Conservation (phyloP, 1,140 invertebrate species). For the Pseudobourletiella spinata region DNA sequence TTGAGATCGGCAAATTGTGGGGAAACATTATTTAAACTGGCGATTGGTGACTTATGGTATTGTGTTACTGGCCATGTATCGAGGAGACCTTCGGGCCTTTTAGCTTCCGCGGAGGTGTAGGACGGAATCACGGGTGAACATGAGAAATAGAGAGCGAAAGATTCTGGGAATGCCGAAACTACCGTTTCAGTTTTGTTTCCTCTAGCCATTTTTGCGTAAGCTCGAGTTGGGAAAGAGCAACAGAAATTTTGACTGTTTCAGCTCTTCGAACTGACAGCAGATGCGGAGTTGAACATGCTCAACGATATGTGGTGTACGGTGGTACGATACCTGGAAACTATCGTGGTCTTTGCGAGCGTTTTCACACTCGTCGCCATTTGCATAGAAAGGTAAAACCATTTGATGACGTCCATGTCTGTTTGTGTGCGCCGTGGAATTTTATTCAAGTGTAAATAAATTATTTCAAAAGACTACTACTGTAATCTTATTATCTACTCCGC, state of each 20-base stretch:
- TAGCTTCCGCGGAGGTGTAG: neutral
- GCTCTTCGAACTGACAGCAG: slow-evolving; percentile 44
- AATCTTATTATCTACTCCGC: too few relatives aligned
- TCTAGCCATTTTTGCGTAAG: neutral
- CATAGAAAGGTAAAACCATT: slow-evolving; percentile 45
- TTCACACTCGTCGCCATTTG: slow-evolving; percentile 46
- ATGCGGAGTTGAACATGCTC: slow-evolving; percentile 42
- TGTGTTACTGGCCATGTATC: too few relatives aligned
- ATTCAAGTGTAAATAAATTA: too few relatives aligned
- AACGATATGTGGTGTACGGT: slow-evolving; percentile 42
- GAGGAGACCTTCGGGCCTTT: too few relatives aligned
- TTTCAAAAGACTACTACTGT: too few relatives aligned
- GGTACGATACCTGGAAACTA: slow-evolving; percentile 41
- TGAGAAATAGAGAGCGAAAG: neutral
- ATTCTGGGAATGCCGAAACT: neutral
- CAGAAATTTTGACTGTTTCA: too few relatives aligned
- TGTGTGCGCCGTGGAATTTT: too few relatives aligned
- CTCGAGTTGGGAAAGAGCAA: too few relatives aligned
- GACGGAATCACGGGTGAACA: neutral
- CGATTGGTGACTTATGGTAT: too few relatives aligned
- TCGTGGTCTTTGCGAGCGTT: slow-evolving; percentile 41
- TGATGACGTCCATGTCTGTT: too few relatives aligned
- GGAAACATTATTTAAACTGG: too few relatives aligned
- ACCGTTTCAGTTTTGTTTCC: neutral
- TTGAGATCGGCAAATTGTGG: too few relatives aligned